These are phyloP conservation scores for Penaeus japonicus DNA, from an alignment of 1,140 invertebrate species.

Conservation along the genomic window DNA sequence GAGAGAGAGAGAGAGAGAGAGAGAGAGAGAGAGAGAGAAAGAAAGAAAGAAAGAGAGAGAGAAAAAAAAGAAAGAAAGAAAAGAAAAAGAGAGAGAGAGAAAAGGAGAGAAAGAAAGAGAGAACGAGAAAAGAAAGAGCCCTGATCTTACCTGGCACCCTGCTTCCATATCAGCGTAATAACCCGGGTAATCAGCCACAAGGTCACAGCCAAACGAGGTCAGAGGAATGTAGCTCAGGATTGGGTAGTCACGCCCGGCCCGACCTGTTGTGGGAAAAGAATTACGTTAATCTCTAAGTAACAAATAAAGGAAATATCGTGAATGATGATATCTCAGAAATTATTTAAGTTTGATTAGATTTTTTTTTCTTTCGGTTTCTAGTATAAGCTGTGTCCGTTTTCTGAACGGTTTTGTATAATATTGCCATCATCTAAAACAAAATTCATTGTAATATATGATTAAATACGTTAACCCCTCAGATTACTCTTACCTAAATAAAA, in stretches of 20 bases:
- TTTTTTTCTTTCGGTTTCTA: too few relatives aligned
- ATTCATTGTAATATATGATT: too few relatives aligned
- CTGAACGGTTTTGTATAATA: too few relatives aligned
- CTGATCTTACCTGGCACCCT: slow-evolving; percentile 74
- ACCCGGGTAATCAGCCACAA: slow-evolving; percentile 71
- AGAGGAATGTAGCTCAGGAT: slow-evolving; percentile 76
- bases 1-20: not conserved
- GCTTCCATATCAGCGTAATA: slow-evolving; percentile 86
- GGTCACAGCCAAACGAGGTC: slow-evolving; percentile 78
- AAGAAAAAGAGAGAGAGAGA: not conserved
- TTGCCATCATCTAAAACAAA: too few relatives aligned
- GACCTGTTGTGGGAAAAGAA: slow-evolving; percentile 25
- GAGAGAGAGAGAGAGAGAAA: not conserved
- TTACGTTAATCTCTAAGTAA: not conserved
- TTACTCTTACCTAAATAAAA: too few relatives aligned
- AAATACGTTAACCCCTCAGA: too few relatives aligned
- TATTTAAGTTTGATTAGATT: too few relatives aligned
- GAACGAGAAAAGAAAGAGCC: not conserved
- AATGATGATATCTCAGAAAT: too few relatives aligned
- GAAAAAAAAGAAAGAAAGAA: not conserved
- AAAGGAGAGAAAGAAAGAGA: not conserved
- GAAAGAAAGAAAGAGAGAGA: not conserved
- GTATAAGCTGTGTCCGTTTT: too few relatives aligned
- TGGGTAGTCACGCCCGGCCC: slow-evolving; percentile 57
- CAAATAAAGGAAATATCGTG: not conserved